Evolutionary conservation across 2,113 vertebrate genomes (phyloP), one percentile per base, ranked within the genome.

Genomic region (Pluvialis apricaria): DNA sequence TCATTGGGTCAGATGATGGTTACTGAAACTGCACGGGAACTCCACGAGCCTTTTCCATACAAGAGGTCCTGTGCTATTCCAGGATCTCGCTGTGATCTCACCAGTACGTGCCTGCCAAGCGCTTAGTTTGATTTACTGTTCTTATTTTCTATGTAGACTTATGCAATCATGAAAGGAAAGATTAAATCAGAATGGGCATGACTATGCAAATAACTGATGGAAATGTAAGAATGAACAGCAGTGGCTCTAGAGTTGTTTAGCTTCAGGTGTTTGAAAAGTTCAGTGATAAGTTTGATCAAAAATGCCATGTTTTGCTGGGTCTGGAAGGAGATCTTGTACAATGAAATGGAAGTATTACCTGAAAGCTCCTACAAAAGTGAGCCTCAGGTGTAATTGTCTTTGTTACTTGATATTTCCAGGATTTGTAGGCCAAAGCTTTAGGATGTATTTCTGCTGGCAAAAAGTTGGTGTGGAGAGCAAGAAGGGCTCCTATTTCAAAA

Each of bases 31-130:
- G 49, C 81, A 32, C 1, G 32, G 81, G 82, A 91, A 73, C 84
- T 87, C 84, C 66, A 34, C 1, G 16, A 82, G 78, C 44, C 88
- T 79, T 91, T 90, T 89, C 87, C 81, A 66, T 84, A 54, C 3
- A 22, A 61, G 51, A 81, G 36, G 18, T 83, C 66, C 77, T 76
- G 49, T 85, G 86, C 84, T 95, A 47, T 89, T 96, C 91, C 81
- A 44, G 93, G 86, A 77, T 88, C 86, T 86, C 7, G 21, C 91
- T 86, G 92, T 96, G 92, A 94, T 87, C 91, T 92, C 95, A 95
- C 62, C 58, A 80, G 4, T 49, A 10, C 2, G 3, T 88, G 78
- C 75, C 70, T 95, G 95, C 95, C 95, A 97, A 94, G 66, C 2
- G 15, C 77, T 85, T 65, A 44, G 82, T 85, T 91, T 97, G 89